Evolutionary conservation across 2,888 invertebrate genomes (phyloP).

Genomic region (Hesperia comma): DNA sequence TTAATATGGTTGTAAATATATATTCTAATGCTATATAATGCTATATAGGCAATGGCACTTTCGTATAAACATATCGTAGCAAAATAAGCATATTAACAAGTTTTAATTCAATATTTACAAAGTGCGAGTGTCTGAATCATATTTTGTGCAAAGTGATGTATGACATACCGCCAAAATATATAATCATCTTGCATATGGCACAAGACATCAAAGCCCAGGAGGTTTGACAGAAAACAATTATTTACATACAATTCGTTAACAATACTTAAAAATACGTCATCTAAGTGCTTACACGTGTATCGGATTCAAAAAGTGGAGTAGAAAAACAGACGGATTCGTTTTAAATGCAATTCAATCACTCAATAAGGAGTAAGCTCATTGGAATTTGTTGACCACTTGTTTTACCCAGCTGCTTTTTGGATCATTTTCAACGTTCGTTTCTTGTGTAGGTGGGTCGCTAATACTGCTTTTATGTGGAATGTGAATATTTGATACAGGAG

Average conservation of each 20-base stretch:
- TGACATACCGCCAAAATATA: constrained; percentile 53
- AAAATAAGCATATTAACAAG: constrained; percentile 64
- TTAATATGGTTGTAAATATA: constrained; percentile 44
- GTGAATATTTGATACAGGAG: constrained; percentile 50
- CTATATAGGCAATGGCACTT: constrained; percentile 75
- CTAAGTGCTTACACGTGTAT: constrained; percentile 43
- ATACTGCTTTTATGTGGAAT: constrained; percentile 56
- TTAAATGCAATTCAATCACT: constrained; percentile 69
- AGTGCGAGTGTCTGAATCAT: constrained; percentile 42
- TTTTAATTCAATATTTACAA: constrained; percentile 47
- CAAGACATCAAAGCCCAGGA: constrained; percentile 67
- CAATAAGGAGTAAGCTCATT: constrained; percentile 67
- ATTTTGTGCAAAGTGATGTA: constrained; percentile 53
- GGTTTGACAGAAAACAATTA: constrained; percentile 61
- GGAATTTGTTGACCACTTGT: constrained; percentile 89
- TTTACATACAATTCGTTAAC: constrained; percentile 61
- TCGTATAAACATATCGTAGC: constrained; percentile 66
- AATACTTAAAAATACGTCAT: constrained; percentile 45
- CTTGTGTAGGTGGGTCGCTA: constrained; percentile 47
- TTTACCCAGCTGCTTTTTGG: constrained; percentile 88
- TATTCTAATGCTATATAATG: constrained; percentile 43
- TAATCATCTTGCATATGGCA: constrained; percentile 68
- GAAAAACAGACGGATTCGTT: constrained; percentile 65
- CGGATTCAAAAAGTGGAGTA: constrained; percentile 62
- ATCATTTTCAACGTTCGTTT: constrained; percentile 54